These are phyloP conservation scores for Aptenodytes forsteri DNA, from an alignment of 2,113 vertebrate species.

Conservation along the genomic window DNA sequence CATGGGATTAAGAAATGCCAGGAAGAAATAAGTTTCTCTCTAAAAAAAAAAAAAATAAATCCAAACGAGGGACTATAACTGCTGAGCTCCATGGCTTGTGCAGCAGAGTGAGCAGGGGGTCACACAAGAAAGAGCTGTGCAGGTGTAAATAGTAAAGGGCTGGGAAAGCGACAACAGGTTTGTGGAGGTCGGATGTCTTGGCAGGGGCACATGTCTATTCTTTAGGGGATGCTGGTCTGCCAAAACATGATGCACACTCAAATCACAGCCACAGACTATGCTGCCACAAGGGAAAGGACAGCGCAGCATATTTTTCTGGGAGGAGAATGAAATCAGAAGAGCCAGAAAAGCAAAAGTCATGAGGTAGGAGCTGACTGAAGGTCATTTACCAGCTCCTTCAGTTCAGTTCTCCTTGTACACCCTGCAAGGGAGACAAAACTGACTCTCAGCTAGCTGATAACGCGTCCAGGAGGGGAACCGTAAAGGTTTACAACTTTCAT, in stretches of 20 bases:
- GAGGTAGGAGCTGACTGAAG: neutral
- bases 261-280: neutral
- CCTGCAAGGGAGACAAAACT: neutral
- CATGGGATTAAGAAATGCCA: neutral
- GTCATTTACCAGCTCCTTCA: neutral
- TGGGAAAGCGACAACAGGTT: neutral
- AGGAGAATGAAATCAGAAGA: neutral
- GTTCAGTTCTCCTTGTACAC: neutral
- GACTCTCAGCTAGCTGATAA: neutral
- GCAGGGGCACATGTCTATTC: neutral
- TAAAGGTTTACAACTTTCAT: neutral
- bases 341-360: neutral
- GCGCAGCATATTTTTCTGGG: neutral
- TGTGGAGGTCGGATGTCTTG: neutral
- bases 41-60: neutral
- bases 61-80: neutral
- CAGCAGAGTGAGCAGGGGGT: neutral
- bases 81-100: neutral
- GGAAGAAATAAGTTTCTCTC: neutral
- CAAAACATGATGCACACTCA: neutral
- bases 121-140: accelerated
- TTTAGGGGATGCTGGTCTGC: neutral
- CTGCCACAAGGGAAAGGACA: neutral
- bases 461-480: accelerated
- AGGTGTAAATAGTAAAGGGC: neutral